These are phyloP conservation scores for Tetraneura akinire DNA, from an alignment of 1,140 invertebrate species.

Conservation along the genomic window DNA sequence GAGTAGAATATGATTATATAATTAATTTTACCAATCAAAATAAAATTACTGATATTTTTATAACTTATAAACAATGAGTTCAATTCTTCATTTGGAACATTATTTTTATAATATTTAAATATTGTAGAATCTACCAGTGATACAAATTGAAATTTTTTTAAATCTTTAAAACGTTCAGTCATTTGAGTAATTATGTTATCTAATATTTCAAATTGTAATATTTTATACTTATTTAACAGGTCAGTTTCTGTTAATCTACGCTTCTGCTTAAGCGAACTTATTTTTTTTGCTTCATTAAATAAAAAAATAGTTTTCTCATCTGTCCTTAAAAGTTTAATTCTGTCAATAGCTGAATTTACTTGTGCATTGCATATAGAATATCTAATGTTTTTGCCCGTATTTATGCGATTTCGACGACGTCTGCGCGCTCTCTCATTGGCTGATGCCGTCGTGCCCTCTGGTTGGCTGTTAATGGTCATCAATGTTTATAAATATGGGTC, in stretches of 20 bases:
- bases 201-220: conserved; percentile 17
- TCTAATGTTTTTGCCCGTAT: conserved; percentile 7
- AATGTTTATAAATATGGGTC: no score
- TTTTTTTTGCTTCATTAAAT: conserved; percentile 19
- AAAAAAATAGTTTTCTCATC: neutral
- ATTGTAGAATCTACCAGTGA: neutral
- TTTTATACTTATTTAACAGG: neutral
- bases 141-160: conserved; percentile 6
- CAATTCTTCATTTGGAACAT: conserved; percentile 1
- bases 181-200: conserved; percentile 23
- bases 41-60: neutral
- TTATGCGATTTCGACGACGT: no score
- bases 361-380: conserved; percentile 18
- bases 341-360: conserved; percentile 25
- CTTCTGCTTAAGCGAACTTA: neutral
- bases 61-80: neutral
- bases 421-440: no score
- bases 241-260: neutral
- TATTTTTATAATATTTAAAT: conserved; percentile 17
- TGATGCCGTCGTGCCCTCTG: no score
- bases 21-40: neutral
- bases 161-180: conserved; percentile 13
- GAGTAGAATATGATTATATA: conserved; percentile 52
- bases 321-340: conserved; percentile 14
- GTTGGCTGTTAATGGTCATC: no score